Evolutionary conservation across 2,797 vertebrate species (phyloP), one percentile per base, ranked within the genome.

Genomic region (Pipistrellus pipistrellus): DNA sequence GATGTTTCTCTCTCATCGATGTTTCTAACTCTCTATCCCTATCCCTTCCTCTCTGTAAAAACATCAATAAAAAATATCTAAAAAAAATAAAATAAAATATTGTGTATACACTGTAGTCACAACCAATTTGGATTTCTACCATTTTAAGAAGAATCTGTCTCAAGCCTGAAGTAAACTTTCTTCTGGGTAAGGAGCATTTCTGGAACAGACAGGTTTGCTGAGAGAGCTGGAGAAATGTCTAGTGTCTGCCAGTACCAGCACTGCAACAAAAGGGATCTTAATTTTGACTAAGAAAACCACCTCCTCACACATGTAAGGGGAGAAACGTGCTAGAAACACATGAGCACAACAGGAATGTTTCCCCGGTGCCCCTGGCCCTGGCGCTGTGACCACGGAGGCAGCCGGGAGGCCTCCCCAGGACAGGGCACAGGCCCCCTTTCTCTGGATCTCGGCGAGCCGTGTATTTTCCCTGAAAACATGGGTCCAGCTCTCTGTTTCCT

Each of bases 91-190:
- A 41, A 41, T 7, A 41, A 44, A 44, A 44, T 44, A 68, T 38
- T n/a, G 27, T 68, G 3, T 48, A 41, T 20, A 35, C 8, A 41
- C 23, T 20, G n/a, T 27, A 41, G 18, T 5, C 13, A 38, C 5
- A 68, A 25, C 15, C 64, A 32, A 32, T 75, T 76, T 95, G 90
- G 21, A 75, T 62, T 88, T 92, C 35, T 20, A 30, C 21, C 25
- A 59, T 75, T 96, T 96, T 87, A 96, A 53, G 85, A 92, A 96
- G 80, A 84, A 81, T 51, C 35, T 3, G 51, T 14, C 17, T 17
- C 41, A 72, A 69, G 38, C 48, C 66, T 85, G 27, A 75, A 85
- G 57, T 64, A 89, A 96, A 83, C 25, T 25, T 13, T 90, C 53
- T 44, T 73, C 14, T 17, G 59, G 15, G 17, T 41, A 38, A 89